A percentile compares a stretch with the other conserved stretches of the same genome.
Conservation (phyloP, 2,888 invertebrate genomes). For the Stictocephala bisonia region DNA sequence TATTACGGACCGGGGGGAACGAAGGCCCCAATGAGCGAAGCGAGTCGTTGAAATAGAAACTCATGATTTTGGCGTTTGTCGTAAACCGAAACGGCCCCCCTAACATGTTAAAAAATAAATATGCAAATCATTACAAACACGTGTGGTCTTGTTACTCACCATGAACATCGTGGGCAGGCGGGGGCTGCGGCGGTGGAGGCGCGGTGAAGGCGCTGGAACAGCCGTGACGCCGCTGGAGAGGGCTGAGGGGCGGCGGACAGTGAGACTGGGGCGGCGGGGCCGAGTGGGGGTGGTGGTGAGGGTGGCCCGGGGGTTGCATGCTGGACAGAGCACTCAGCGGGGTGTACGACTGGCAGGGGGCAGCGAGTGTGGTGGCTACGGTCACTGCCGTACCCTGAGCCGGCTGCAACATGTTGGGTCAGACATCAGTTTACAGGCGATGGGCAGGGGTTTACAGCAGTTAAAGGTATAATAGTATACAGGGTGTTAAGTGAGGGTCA, state of each 20-base stretch:
- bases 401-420: constrained; percentile 38
- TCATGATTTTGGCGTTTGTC: too few relatives aligned
- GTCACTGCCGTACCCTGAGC: constrained; percentile 48
- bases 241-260: constrained; percentile 67
- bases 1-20: too few relatives aligned
- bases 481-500: too few relatives aligned
- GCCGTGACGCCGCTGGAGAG: constrained; percentile 66
- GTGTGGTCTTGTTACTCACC: constrained; percentile 41
- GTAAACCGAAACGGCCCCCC: too few relatives aligned
- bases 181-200: constrained; percentile 64
- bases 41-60: too few relatives aligned
- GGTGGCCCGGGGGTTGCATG: constrained; percentile 82
- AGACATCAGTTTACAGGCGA: too few relatives aligned
- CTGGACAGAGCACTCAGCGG: constrained; percentile 85
- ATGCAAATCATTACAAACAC: too few relatives aligned
- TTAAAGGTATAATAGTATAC: too few relatives aligned
- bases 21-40: too few relatives aligned
- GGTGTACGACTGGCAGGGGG: constrained; percentile 77
- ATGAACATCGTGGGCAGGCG: constrained; percentile 61
- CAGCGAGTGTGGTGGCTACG: constrained; percentile 45
- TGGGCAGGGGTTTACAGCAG: too few relatives aligned
- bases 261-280: constrained; percentile 66
- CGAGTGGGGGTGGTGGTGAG: constrained; percentile 67
- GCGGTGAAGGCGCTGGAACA: constrained; percentile 74
- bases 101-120: too few relatives aligned